These are phyloP conservation scores for Saxidomus purpurata DNA, from an alignment of 1,140 invertebrate genomes.

Conservation along the genomic window DNA sequence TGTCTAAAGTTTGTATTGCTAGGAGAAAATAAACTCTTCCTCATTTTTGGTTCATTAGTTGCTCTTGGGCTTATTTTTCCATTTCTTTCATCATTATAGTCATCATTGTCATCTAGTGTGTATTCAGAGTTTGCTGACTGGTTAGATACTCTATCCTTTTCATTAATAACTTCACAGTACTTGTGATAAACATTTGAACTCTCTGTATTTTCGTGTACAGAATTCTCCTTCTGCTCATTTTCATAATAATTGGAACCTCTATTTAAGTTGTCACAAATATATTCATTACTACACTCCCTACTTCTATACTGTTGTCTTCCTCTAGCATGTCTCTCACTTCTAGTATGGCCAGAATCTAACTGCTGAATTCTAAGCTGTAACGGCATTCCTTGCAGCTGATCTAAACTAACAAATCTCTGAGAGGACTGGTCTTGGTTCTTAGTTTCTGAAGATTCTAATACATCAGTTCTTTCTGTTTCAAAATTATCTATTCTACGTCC, in stretches of 20 bases:
- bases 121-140: background rate
- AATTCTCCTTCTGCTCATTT: background rate
- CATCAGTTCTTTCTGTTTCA: background rate
- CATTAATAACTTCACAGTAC: conserved; percentile 22
- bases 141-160: background rate
- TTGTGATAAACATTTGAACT: conserved; percentile 28
- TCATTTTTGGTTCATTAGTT: background rate
- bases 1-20: background rate
- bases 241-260: background rate
- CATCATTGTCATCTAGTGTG: background rate
- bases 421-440: background rate
- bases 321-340: background rate
- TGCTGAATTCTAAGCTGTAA: conserved; percentile 19
- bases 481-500: too few relatives aligned
- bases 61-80: background rate
- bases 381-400: background rate
- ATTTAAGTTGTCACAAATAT: background rate
- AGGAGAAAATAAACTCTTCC: conserved; percentile 25
- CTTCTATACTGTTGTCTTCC: background rate
- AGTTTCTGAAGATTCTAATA: background rate
- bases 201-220: background rate
- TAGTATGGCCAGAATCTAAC: background rate
- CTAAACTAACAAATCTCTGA: conserved; percentile 21
- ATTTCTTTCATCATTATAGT: background rate
- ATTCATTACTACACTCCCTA: background rate